phyloP scores from a whole-genome alignment of 2,888 invertebrate genomes.

The Iphiclides podalirius region DNA sequence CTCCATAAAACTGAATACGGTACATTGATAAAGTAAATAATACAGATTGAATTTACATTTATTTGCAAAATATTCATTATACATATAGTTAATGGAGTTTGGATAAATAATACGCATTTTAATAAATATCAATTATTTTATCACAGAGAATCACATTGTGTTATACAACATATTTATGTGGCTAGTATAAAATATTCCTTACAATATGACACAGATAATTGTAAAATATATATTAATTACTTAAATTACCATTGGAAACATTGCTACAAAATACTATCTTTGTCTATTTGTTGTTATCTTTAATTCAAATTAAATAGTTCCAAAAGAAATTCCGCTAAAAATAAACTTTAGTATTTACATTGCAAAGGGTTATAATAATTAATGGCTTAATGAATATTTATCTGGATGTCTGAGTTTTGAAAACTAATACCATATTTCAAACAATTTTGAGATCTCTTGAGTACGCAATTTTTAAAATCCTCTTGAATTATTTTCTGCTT shows the following conservation, averaged over 20 bases:
- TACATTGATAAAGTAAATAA: too few species aligned
- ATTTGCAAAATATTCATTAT: too few species aligned
- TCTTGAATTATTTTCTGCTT: too few species aligned
- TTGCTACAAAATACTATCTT: slow-evolving; percentile 57
- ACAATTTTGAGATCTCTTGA: neutral
- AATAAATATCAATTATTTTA: slow-evolving; percentile 79
- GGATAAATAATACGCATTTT: slow-evolving; percentile 49
- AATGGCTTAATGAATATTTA: neutral
- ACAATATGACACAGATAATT: slow-evolving; percentile 52
- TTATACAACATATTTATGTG: slow-evolving; percentile 77
- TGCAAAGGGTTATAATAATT: slow-evolving; percentile 6
- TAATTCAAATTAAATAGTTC: slow-evolving; percentile 26
- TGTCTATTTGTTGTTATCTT: slow-evolving; percentile 30
- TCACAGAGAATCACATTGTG: slow-evolving; percentile 81
- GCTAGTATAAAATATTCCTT: slow-evolving; percentile 74
- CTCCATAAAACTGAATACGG: too few species aligned
- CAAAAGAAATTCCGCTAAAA: slow-evolving; percentile 51
- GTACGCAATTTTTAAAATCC: too few species aligned
- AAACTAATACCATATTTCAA: neutral
- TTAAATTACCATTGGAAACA: slow-evolving; percentile 49
- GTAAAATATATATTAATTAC: slow-evolving; percentile 45
- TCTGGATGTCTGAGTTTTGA: neutral
- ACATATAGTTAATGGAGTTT: too few species aligned
- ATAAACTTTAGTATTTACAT: slow-evolving; percentile 35
- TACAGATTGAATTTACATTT: too few species aligned